These are phyloP conservation scores for Myiagra hebetior DNA, from an alignment of 2,113 vertebrate species.

Conservation along the genomic window DNA sequence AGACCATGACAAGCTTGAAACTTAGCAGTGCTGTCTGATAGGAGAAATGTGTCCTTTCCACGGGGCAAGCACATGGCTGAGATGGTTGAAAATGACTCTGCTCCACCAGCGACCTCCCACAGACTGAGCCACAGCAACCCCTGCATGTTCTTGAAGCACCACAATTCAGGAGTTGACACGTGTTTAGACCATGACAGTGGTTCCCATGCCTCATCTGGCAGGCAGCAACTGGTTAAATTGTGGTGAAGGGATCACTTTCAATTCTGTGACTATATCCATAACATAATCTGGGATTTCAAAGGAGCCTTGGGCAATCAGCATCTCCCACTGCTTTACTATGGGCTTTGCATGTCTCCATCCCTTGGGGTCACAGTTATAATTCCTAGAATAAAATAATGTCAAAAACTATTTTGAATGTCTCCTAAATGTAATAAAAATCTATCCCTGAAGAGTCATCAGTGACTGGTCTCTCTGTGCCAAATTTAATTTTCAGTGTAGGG, in stretches of 20 bases:
- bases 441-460: conserved; percentile 51
- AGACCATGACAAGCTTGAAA: not conserved
- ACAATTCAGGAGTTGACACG: not conserved
- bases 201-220: not conserved
- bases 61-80: not conserved
- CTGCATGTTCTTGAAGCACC: not conserved
- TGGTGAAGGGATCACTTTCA: conserved; percentile 46
- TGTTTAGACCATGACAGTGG: not conserved
- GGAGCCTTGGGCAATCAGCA: conserved; percentile 21
- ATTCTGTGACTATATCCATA: conserved; percentile 41
- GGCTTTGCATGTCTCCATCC: conserved; percentile 11
- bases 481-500: conserved; percentile 27
- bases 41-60: not conserved
- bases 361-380: conserved; percentile 36
- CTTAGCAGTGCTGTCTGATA: not conserved
- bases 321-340: conserved; percentile 23
- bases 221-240: conserved; percentile 42
- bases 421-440: conserved; percentile 54
- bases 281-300: conserved; percentile 51
- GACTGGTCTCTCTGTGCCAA: not conserved
- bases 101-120: not conserved
- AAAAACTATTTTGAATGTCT: conserved; percentile 44
- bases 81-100: not conserved
- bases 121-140: not conserved
- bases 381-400: conserved; percentile 55